Conservation (phyloP, 2,888 invertebrate species). For the Euproctis similis region DNA sequence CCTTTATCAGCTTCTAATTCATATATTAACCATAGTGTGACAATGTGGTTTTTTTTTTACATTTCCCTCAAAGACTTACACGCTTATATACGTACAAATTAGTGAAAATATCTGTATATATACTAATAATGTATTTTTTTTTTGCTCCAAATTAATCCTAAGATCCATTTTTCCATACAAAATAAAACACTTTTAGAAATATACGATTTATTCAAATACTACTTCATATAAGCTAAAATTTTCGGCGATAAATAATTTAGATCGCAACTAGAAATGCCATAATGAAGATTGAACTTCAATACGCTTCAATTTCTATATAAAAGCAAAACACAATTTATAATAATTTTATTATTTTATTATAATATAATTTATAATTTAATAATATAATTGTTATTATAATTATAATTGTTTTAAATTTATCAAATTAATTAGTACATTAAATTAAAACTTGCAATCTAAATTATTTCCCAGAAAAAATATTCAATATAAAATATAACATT, state of each 20-base stretch:
- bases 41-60: conserved; percentile 17
- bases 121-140: conserved; percentile 21
- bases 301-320: too few species aligned
- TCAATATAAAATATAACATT: conserved; percentile 8
- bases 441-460: conserved; percentile 1
- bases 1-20: conserved; percentile 17
- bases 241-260: conserved; percentile 8
- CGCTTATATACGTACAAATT: conserved; percentile 58
- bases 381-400: too few species aligned
- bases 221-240: neutral
- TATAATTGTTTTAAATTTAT: too few species aligned
- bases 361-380: too few species aligned
- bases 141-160: conserved; percentile 30
- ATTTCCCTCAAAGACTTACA: conserved; percentile 35
- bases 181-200: conserved; percentile 5
- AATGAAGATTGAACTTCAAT: too few species aligned
- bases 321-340: too few species aligned
- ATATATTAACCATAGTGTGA: conserved; percentile 7
- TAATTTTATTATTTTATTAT: too few species aligned
- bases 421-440: too few species aligned
- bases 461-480: conserved; percentile 7
- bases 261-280: neutral
- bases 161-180: conserved; percentile 21
- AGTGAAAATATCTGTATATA: conserved; percentile 24
- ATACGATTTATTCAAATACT: conserved; percentile 4